Conservation (phyloP, 2,797 vertebrate species). For the Cyclopterus lumpus region DNA sequence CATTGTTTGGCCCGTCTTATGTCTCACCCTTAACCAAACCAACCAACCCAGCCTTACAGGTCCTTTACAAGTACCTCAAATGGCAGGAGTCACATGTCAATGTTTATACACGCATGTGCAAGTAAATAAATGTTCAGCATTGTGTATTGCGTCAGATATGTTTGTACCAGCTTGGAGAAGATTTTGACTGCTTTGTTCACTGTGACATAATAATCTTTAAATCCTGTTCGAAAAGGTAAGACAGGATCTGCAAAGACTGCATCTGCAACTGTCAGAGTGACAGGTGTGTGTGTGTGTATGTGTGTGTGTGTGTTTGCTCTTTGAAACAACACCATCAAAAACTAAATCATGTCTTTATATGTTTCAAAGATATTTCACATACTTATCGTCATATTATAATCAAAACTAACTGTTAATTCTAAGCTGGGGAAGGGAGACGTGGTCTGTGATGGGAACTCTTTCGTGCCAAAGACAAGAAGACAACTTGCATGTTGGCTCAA, state of each 20-base stretch:
- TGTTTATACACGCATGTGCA: background rate
- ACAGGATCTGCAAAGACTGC: conserved; percentile 68
- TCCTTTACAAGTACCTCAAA: conserved; percentile 14
- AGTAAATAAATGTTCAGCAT: conserved; percentile 13
- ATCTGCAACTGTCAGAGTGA: conserved; percentile 52
- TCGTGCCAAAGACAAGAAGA: conserved; percentile 49
- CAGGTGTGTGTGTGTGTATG: conserved; percentile 48
- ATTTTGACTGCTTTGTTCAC: conserved; percentile 18
- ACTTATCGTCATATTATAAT: no score
- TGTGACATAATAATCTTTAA: conserved; percentile 55
- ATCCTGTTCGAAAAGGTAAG: conserved; percentile 64
- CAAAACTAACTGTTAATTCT: background rate
- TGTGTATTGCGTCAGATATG: background rate
- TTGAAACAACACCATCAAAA: conserved; percentile 34
- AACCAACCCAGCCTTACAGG: background rate
- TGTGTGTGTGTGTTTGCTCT: conserved; percentile 41
- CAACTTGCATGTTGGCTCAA: conserved; percentile 64
- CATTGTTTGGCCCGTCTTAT: conserved; percentile 23
- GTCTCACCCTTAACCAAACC: conserved; percentile 2
- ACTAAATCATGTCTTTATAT: conserved; percentile 1
- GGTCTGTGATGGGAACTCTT: conserved; percentile 38
- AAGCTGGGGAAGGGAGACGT: conserved; percentile 1
- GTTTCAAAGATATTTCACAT: background rate
- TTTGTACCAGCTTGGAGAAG: conserved; percentile 15
- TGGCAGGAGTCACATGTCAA: background rate